A percentile compares a stretch with the other conserved stretches of the same genome.
phyloP scores from a whole-genome alignment of 2,113 vertebrate genomes.

The Equus quagga region DNA sequence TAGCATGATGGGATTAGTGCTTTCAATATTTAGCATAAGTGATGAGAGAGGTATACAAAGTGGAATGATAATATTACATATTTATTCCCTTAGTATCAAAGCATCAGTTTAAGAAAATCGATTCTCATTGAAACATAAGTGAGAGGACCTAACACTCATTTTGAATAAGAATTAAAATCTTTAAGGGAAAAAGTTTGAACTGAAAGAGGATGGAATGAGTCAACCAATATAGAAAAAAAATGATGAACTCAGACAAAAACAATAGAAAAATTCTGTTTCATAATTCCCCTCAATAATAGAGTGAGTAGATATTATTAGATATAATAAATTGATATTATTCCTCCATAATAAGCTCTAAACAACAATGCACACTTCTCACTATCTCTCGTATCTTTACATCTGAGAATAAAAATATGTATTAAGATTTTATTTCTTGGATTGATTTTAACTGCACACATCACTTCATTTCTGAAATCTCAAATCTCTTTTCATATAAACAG shows the following conservation, averaged over 20 bases:
- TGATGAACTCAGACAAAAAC: neutral
- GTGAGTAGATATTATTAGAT: neutral
- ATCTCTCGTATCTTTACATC: neutral
- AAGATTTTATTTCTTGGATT: neutral
- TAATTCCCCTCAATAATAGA: neutral
- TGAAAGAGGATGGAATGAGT: neutral
- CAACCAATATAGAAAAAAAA: neutral
- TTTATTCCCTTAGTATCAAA: neutral
- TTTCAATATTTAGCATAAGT: neutral
- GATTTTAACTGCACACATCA: neutral
- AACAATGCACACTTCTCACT: neutral
- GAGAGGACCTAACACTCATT: neutral
- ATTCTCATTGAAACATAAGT: neutral
- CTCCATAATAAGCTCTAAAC: rapidly evolving
- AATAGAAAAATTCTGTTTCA: neutral
- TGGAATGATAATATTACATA: neutral
- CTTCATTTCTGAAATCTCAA: neutral
- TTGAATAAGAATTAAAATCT: neutral
- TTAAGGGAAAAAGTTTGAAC: neutral
- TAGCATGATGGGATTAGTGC: neutral
- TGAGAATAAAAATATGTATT: neutral
- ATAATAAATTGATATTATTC: neutral
- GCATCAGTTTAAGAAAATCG: neutral
- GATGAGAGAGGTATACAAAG: rapidly evolving
- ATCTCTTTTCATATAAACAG: neutral